Evolutionary conservation across 2,888 invertebrate genomes (phyloP), one percentile per base, ranked within the genome.

Genomic region (Lasioglossum vierecki): DNA sequence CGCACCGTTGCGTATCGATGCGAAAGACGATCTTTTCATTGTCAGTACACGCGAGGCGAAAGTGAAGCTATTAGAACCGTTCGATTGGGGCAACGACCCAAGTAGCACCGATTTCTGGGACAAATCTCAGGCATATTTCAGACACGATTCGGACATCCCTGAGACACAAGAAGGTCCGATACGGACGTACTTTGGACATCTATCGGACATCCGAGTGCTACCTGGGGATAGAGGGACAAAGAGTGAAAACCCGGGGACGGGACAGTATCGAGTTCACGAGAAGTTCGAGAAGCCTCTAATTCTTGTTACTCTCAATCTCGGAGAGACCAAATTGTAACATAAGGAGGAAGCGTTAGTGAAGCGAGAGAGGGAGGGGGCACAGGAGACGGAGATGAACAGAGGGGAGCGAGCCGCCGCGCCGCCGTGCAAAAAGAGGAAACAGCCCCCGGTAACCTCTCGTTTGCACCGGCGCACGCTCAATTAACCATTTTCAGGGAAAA

Each of bases 401-500:
- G 53, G 30, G 46, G 41, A 76, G 30, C 35, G 53, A 68, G 46
- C 60, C 49, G 22, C 49, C 6, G 18, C 49, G 18, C 49, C 49
- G 81, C 8, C 9, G 22, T 63, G 66, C 76, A 80, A 90, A 86
- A 85, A 88, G 82, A 88, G 84, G 85, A 86, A 84, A 74, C 81
- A 84, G 85, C 89, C 86, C 80, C 86, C 79, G 89, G 88, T 87
- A 88, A 83, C 79, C 84, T 90, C 91, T 88, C 90, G 91, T 89
- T 91, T 90, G 90, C 91, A 91, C 88, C 88, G 88, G 90, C 78
- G 86, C 91, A 90, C 93, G 93, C 92, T 94, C 94, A 94, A 94
- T 94, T 94, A 93, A 92, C 91, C 92, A 92, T 92, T 91, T 91
- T 91, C 90, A 88, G 87, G 86, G 91, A 91, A 93, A 94, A 93